Percentiles rank a stretch among this genome's conserved stretches.
Evolutionary conservation across 2,797 vertebrate genomes (phyloP).

Genomic region (Chloroceryle inda): DNA sequence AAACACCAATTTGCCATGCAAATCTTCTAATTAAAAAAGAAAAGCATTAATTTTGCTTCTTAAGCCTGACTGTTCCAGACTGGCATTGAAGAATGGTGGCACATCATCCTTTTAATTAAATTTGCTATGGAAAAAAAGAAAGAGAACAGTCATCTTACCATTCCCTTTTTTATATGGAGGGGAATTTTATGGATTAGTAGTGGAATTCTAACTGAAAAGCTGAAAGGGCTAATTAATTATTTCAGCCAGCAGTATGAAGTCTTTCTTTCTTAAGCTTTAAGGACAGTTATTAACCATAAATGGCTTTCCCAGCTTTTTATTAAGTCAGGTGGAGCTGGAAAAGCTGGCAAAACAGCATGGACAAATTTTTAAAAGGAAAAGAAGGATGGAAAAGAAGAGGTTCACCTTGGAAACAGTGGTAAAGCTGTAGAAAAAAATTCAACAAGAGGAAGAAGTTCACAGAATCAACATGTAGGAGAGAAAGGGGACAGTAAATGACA

Average conservation of each 20-base stretch:
- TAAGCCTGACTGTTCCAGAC: neutral
- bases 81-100: neutral
- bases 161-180: neutral
- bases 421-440: neutral
- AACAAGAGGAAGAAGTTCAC: neutral
- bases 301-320: neutral
- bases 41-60: neutral
- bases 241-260: neutral
- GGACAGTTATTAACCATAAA: neutral
- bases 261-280: neutral
- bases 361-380: neutral
- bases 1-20: neutral
- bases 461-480: neutral
- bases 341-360: neutral
- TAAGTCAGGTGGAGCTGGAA: neutral
- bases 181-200: neutral
- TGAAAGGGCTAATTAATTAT: neutral
- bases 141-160: neutral
- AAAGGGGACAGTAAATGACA: neutral
- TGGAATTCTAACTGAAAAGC: neutral
- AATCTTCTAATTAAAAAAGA: neutral
- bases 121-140: neutral
- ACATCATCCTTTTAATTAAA: slow-evolving; percentile 9
- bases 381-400: neutral
- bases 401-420: neutral